Conservation (phyloP, 2,888 invertebrate genomes). For the Tipula confusa region DNA sequence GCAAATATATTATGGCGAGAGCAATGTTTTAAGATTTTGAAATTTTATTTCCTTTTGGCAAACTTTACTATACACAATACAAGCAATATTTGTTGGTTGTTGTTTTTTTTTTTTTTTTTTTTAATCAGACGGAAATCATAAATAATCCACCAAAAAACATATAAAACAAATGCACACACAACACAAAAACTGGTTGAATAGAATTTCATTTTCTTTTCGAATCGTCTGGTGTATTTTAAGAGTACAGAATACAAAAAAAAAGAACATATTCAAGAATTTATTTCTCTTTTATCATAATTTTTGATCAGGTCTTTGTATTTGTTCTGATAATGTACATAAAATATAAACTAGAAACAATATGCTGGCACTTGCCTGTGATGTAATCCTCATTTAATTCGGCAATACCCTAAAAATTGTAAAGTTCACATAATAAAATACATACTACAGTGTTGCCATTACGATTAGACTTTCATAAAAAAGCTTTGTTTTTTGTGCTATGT, state of each 20-base stretch:
- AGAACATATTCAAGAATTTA: not conserved
- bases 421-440: not conserved
- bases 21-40: not conserved
- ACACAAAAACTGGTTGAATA: not conserved
- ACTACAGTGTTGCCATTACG: not conserved
- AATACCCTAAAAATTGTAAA: not conserved
- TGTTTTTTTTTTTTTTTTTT: too few relatives aligned
- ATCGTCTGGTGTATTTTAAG: slow-evolving; percentile 20
- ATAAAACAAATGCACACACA: not conserved
- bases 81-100: not conserved
- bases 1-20: not conserved
- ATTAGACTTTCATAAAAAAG: too few relatives aligned
- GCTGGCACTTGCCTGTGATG: not conserved
- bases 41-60: not conserved
- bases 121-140: slow-evolving; percentile 20
- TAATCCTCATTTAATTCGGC: not conserved
- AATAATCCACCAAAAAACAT: slow-evolving; percentile 25
- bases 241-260: not conserved
- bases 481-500: not conserved
- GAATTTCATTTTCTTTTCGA: not conserved
- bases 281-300: not conserved
- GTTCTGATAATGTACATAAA: not conserved
- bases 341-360: not conserved
- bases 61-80: not conserved
- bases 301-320: not conserved